Conservation (phyloP, 2,888 invertebrate species). For the Kryphioiulus occultus region DNA sequence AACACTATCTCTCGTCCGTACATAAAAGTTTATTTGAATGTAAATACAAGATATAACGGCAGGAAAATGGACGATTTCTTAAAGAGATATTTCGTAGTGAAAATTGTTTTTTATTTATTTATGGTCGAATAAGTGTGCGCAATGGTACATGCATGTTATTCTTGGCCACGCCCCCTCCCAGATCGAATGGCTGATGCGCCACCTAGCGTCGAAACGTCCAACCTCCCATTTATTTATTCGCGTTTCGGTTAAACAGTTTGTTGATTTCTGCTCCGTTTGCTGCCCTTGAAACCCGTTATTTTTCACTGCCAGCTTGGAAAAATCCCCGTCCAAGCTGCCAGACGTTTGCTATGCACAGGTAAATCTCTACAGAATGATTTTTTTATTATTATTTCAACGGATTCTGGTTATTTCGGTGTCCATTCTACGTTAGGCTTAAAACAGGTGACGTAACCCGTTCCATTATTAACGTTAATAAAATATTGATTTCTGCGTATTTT, state of each 20-base stretch:
- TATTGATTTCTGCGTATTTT: not conserved
- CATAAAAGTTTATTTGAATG: no score
- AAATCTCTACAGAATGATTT: not conserved
- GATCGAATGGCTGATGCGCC: not conserved
- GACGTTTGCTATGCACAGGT: not conserved
- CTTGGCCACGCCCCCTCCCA: not conserved
- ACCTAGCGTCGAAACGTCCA: not conserved
- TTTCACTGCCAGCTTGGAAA: constrained; percentile 23
- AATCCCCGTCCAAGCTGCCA: constrained; percentile 35
- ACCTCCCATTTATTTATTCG: not conserved
- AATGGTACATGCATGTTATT: not conserved
- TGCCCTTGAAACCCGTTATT: not conserved
- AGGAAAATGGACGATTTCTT: no score
- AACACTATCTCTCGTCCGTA: no score
- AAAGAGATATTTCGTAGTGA: no score
- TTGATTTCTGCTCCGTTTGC: not conserved
- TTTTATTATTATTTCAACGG: not conserved
- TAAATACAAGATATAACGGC: no score
- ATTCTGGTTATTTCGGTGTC: not conserved
- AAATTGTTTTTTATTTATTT: no score
- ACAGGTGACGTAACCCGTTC: not conserved
- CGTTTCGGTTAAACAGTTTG: not conserved
- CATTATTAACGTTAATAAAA: not conserved
- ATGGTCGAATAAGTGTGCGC: not conserved
- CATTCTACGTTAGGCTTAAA: not conserved